Evolutionary conservation across 2,797 vertebrate genomes (phyloP), one percentile per base, ranked within the genome.

Genomic region (Ciconia nigra): DNA sequence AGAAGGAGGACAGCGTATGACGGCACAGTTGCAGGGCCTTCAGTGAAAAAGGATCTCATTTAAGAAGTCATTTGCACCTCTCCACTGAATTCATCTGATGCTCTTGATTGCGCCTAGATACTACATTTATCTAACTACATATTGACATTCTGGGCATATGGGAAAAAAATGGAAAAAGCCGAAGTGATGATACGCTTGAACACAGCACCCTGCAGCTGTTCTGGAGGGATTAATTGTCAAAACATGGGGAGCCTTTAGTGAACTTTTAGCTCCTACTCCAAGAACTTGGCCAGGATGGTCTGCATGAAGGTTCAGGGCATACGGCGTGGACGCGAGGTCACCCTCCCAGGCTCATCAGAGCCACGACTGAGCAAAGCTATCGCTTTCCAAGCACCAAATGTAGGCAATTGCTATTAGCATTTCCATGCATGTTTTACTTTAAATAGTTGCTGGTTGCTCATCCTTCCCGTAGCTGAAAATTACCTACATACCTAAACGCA

Each of bases 381-480:
- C 4, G 3, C 89, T 94, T 97, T 81, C 65, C 76, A 81, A 92
- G 82, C 71, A 85, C 79, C 65, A 74, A 95, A 95, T 58, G 78
- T 55, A 71, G 82, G 90, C 85, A 95, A 92, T 73, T 94, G 88
- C 90, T 87, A 97, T 96, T 94, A 96, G 73, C 94, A 95, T 97
- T 95, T 92, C 83, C 71, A 90, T 66, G 83, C 91, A 95, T 92
- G 91, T 97, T 93, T 95, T 96, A 91, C 90, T 96, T 98, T 94
- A 97, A 94, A 95, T 95, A 97, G 88, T 97, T 85, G 91, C 85
- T 79, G 58, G 52, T 69, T 95, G 92, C 89, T 97, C 82, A 87
- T 73, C 67, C 87, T 91, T 86, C 84, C 85, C 84, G 13, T 83
- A 77, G 82, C 89, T 82, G 88, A 94, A 93, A 97, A 96, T 96